phyloP scores from a whole-genome alignment of 2,888 invertebrate species.

The Xestia sexstrigata region DNA sequence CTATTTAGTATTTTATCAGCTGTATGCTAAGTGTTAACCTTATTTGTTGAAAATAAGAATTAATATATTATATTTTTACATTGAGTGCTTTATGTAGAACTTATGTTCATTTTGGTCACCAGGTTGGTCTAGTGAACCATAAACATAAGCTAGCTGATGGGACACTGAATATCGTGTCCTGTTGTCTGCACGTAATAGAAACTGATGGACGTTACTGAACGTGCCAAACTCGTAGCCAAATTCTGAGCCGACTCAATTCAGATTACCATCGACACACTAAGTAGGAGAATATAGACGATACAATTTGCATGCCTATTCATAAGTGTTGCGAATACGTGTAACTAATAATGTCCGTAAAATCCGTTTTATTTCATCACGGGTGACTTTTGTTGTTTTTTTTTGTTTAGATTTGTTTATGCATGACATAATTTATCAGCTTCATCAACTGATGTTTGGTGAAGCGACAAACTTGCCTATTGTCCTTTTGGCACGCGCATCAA shows the following conservation, averaged over 20 bases:
- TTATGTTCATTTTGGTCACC: not conserved
- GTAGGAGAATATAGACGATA: not conserved
- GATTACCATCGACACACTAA: not conserved
- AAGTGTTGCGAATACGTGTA: not conserved
- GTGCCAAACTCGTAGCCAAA: not conserved
- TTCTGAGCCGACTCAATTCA: not conserved
- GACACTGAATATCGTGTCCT: not conserved
- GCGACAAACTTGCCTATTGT: constrained; percentile 53
- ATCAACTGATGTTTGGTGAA: constrained; percentile 42
- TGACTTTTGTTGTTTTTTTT: constrained; percentile 3
- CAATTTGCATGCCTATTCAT: not conserved
- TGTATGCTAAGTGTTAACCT: not conserved
- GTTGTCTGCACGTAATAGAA: not conserved
- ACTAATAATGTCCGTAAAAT: not conserved
- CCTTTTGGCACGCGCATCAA: constrained; percentile 54
- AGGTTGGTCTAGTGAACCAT: not conserved
- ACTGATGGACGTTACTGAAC: not conserved
- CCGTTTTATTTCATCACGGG: not conserved
- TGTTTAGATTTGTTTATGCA: constrained; percentile 33
- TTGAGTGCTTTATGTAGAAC: not conserved
- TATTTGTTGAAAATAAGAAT: not conserved
- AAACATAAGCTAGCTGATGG: not conserved
- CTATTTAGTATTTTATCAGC: not conserved
- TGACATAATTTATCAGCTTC: constrained; percentile 44
- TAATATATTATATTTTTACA: not conserved